These are phyloP conservation scores for Deroptyus accipitrinus DNA, from an alignment of 2,113 vertebrate genomes.

Conservation along the genomic window DNA sequence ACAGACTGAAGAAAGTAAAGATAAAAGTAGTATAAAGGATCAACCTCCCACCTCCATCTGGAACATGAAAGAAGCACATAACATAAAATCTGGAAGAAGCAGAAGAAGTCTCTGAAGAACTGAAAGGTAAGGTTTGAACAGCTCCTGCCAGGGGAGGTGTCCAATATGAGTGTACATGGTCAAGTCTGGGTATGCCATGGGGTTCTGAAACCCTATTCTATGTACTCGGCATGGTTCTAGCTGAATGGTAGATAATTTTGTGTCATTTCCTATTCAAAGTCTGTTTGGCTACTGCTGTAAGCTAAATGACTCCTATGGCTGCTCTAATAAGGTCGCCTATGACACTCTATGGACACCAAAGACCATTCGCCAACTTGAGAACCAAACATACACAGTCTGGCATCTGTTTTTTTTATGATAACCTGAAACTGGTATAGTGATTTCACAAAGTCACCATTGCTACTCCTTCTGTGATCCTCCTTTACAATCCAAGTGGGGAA, in stretches of 20 bases:
- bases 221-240: background rate
- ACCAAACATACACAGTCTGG: background rate
- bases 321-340: background rate
- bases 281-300: background rate
- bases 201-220: background rate
- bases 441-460: background rate
- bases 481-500: background rate
- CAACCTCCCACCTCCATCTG: background rate
- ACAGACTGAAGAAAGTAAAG: background rate
- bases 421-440: fast-evolving
- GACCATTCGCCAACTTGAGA: background rate
- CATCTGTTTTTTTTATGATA: background rate
- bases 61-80: background rate
- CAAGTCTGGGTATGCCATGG: background rate
- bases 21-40: background rate
- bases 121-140: background rate
- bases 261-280: background rate
- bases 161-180: background rate
- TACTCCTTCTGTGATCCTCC: background rate
- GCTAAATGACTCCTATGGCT: background rate
- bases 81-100: background rate
- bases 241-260: background rate
- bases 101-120: background rate
- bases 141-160: background rate
- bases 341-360: background rate